Conservation (phyloP, 2,113 vertebrate species). For the Onychostoma macrolepis region DNA sequence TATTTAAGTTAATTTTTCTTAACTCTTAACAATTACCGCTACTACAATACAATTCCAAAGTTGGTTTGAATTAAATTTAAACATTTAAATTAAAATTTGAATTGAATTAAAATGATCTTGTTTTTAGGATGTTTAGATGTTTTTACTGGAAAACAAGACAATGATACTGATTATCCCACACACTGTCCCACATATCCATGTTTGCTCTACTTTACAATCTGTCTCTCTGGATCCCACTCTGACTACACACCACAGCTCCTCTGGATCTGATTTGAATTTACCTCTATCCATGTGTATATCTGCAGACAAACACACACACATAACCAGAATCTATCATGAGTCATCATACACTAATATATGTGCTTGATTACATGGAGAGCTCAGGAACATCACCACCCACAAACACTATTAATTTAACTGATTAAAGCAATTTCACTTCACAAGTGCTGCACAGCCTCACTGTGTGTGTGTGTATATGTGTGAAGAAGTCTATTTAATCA, state of each 20-base stretch:
- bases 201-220: neutral
- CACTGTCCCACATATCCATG: neutral
- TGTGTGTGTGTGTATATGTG: neutral
- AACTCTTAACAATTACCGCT: too few species aligned
- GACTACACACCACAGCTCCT: neutral
- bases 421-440: slow-evolving; percentile 40
- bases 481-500: neutral
- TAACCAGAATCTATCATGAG: neutral
- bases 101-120: neutral
- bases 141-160: neutral
- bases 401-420: slow-evolving; percentile 49
- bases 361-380: slow-evolving; percentile 25
- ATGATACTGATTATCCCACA: neutral
- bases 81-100: too few species aligned
- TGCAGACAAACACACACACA: slow-evolving; percentile 21
- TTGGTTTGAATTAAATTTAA: too few species aligned
- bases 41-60: too few species aligned
- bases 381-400: slow-evolving; percentile 13
- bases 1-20: too few species aligned
- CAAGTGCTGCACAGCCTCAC: neutral
- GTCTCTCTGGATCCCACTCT: slow-evolving; percentile 3
- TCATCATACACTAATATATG: slow-evolving; percentile 32
- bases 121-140: neutral
- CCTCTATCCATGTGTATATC: neutral
- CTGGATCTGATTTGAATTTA: neutral